phyloP scores from a whole-genome alignment of 2,113 vertebrate species.

The Ceyx melanurus region DNA sequence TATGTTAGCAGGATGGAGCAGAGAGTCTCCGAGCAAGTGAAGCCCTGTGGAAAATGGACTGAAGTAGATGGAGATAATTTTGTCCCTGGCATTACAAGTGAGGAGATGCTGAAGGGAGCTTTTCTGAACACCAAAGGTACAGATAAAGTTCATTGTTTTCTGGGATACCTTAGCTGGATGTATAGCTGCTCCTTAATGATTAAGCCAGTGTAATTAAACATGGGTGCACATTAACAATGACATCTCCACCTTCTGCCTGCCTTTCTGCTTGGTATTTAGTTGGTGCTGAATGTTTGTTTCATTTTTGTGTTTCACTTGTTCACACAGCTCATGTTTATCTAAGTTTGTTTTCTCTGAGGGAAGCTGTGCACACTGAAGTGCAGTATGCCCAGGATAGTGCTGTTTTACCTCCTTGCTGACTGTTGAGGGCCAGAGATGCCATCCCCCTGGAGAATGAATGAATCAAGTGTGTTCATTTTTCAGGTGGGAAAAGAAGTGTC shows the following conservation, averaged over 20 bases:
- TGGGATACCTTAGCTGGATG: background rate
- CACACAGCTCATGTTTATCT: background rate
- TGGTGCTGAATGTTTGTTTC: background rate
- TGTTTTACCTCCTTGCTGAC: background rate
- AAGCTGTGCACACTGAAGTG: background rate
- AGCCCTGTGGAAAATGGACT: background rate
- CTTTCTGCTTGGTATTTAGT: background rate
- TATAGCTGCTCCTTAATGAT: background rate
- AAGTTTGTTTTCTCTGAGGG: background rate
- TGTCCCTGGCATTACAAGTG: background rate
- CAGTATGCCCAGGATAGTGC: background rate
- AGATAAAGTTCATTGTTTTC: conserved; percentile 6
- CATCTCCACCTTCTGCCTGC: background rate
- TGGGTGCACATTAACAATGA: background rate
- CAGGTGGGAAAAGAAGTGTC: background rate
- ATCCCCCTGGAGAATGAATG: background rate
- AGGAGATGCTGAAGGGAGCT: background rate
- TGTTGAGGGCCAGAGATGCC: background rate
- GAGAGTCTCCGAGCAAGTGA: background rate
- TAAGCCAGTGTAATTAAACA: background rate
- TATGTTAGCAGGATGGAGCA: background rate
- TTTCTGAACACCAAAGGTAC: conserved; percentile 2
- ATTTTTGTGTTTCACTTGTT: background rate
- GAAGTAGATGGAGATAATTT: background rate
- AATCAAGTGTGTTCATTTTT: background rate